Evolutionary conservation across 2,113 vertebrate genomes (phyloP).

Genomic region (Dicaeum eximium): DNA sequence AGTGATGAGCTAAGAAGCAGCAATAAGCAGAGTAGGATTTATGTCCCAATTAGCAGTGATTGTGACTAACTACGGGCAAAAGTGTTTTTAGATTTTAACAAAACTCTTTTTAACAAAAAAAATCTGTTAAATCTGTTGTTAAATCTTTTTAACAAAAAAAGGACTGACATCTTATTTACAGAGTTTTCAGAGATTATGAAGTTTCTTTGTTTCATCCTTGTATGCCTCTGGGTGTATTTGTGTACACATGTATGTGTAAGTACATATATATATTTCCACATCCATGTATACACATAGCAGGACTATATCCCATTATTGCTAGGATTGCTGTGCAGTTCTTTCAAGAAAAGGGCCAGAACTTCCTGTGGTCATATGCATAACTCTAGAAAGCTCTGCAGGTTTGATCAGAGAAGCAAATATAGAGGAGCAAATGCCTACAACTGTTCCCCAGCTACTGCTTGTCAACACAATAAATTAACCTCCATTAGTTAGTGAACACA

Average conservation of each 20-base stretch:
- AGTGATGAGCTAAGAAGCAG: not conserved
- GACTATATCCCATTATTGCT: not conserved
- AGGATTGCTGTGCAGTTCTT: not conserved
- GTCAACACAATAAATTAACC: not conserved
- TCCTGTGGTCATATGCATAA: not conserved
- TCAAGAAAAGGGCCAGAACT: not conserved
- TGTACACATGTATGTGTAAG: rapidly evolving
- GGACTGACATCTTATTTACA: not conserved
- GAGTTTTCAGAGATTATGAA: not conserved
- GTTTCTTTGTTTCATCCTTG: not conserved
- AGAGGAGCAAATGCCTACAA: not conserved
- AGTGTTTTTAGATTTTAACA: rapidly evolving
- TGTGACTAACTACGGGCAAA: not conserved
- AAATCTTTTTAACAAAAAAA: not conserved
- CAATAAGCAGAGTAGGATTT: not conserved
- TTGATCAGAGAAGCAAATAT: not conserved
- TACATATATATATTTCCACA: not conserved
- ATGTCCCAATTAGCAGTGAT: not conserved
- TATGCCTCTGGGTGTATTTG: not conserved
- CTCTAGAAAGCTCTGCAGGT: not conserved
- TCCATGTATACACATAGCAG: not conserved
- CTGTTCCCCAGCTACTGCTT: not conserved
- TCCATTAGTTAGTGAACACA: not conserved
- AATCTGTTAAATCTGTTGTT: too few species aligned
- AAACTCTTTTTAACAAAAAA: not conserved